Evolutionary conservation across 2,888 invertebrate genomes (phyloP), one percentile per base, ranked within the genome.

Genomic region (Pseudococcus jackbeardsleyi): DNA sequence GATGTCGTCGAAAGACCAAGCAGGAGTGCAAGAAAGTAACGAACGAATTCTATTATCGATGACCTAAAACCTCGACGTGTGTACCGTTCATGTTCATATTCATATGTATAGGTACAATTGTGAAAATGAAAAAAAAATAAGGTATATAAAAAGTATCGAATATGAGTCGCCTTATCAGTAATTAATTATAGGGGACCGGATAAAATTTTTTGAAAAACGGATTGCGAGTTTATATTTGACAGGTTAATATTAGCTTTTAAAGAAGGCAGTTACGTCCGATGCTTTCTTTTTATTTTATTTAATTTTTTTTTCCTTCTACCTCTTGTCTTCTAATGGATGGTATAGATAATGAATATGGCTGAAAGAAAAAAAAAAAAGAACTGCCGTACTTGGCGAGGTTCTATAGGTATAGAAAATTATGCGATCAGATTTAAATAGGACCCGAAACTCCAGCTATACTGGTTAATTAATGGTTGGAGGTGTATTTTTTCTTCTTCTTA

Each of bases 401-500:
- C 8, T 82, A 82, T 19, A 46, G 26, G 42, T 82, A 85, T 68
- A 68, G 86, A 86, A 72, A 86, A 86, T 86, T 86, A 86, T 72
- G 86, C 86, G 86, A 86, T 86, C 86, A 86, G 86, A 86, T 86
- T 86, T 86, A 86, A 86, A 86, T 86, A 68, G 86, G 86, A 77
- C 86, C 86, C 48, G 86, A 72, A 86, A 68, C 86, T 86, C 46
- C 77, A 72, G 42, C 68, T 86, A 86, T 68, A 86, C 86, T 42
- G 86, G 86, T 86, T 86, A 86, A 86, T 86, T 86, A 86, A 86
- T 72, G 86, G 86, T 86, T 86, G 86, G 68, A 86, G 86, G 86
- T 86, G 86, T 86, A 86, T 86, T 86, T 86, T 64, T 64, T 64
- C 64, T 42, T 39, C 7, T 39, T 42, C 42, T 42, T 86, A 86